Evolutionary conservation across 2,113 vertebrate genomes (phyloP).

Genomic region (Jacana jacana): DNA sequence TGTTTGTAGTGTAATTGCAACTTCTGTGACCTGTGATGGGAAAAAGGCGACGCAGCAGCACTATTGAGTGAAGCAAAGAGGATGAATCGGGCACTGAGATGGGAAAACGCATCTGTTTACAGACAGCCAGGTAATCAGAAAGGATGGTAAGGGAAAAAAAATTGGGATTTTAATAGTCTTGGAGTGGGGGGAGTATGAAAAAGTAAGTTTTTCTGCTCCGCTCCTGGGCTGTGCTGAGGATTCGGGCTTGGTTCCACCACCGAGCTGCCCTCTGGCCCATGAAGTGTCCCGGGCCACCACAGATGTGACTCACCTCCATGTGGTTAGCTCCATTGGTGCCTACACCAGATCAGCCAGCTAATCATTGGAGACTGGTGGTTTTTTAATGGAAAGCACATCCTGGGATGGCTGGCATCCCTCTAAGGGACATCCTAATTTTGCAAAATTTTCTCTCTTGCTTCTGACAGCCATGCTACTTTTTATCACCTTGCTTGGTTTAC

Average conservation of each 20-base stretch:
- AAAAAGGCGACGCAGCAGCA: not conserved
- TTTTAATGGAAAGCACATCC: not conserved
- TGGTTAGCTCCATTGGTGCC: fast-evolving
- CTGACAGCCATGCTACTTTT: not conserved
- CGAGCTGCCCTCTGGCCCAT: not conserved
- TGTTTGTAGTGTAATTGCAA: not conserved
- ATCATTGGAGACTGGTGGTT: not conserved
- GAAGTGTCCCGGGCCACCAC: fast-evolving
- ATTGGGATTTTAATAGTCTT: not conserved
- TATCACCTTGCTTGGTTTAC: not conserved
- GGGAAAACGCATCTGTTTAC: not conserved
- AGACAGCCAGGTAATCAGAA: not conserved
- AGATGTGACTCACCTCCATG: not conserved
- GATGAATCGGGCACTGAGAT: not conserved
- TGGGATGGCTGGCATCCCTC: no score
- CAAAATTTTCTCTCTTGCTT: not conserved
- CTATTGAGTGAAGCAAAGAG: not conserved
- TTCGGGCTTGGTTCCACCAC: not conserved
- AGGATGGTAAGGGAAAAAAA: not conserved
- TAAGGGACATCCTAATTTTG: not conserved
- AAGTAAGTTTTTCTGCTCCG: not conserved
- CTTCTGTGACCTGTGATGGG: not conserved
- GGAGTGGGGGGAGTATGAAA: not conserved
- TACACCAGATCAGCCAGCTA: not conserved
- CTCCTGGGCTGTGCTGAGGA: not conserved